Evolutionary conservation across 2,888 invertebrate species (phyloP).

Genomic region (Melolontha melolontha): DNA sequence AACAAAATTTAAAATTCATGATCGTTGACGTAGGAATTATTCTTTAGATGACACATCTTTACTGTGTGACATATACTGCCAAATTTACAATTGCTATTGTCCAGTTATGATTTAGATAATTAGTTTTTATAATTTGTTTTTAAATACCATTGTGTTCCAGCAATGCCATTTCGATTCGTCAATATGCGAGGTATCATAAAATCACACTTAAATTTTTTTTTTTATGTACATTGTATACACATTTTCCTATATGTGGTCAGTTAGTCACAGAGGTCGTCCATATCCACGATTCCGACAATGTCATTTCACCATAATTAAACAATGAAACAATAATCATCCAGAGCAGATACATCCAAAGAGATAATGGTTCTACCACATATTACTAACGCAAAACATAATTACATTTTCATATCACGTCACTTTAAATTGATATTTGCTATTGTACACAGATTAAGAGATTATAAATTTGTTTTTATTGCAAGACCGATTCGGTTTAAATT

Average conservation of each 20-base stretch:
- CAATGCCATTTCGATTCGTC: too few relatives aligned
- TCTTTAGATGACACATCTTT: too few relatives aligned
- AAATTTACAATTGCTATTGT: too few relatives aligned
- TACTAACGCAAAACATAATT: slow-evolving; percentile 1
- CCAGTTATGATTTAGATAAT: too few relatives aligned
- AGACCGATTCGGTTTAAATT: slow-evolving; percentile 7
- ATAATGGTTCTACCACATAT: slow-evolving; percentile 21
- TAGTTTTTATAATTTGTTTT: too few relatives aligned
- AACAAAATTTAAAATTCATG: too few relatives aligned
- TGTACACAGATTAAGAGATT: slow-evolving; percentile 6
- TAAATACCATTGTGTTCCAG: too few relatives aligned
- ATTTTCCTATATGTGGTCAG: slow-evolving; percentile 11
- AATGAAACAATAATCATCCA: slow-evolving; percentile 18
- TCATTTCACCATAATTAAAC: slow-evolving; percentile 10
- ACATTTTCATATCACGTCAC: slow-evolving; percentile 16
- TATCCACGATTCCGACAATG: slow-evolving; percentile 6
- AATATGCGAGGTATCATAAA: too few relatives aligned
- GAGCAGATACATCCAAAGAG: slow-evolving; percentile 13
- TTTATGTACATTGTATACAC: not conserved
- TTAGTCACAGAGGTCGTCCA: slow-evolving; percentile 8
- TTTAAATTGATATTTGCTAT: slow-evolving; percentile 18
- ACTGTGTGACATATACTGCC: too few relatives aligned
- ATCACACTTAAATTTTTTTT: too few relatives aligned
- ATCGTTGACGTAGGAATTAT: too few relatives aligned
- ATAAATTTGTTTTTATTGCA: slow-evolving; percentile 11